These are phyloP conservation scores for Entelurus aequoreus DNA, from an alignment of 2,113 vertebrate species.

Conservation along the genomic window DNA sequence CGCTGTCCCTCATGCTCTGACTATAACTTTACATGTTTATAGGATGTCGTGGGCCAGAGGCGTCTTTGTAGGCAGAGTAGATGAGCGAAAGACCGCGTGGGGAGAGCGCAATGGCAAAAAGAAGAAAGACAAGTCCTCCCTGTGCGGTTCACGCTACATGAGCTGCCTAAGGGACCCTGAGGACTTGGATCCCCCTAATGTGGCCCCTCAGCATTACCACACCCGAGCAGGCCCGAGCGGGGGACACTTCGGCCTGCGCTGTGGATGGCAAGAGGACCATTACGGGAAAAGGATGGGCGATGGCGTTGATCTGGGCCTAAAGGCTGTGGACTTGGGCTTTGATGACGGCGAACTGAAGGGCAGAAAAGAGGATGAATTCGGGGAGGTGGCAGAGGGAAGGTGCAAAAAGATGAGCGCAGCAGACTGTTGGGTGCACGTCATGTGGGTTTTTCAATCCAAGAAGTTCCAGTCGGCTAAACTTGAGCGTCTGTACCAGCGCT, in stretches of 20 bases:
- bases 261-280: conserved; percentile 92
- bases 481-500: conserved; percentile 94
- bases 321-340: conserved; percentile 77
- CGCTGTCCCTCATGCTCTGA: neutral
- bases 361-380: conserved; percentile 53
- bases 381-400: conserved; percentile 32
- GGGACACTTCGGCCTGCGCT: conserved; percentile 70
- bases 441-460: conserved; percentile 89
- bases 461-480: conserved; percentile 90
- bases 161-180: conserved; percentile 90
- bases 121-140: conserved; percentile 73
- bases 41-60: conserved; percentile 97
- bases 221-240: conserved; percentile 54
- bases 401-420: conserved; percentile 42
- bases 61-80: conserved; percentile 85
- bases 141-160: conserved; percentile 88
- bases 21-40: neutral
- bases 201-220: conserved; percentile 58
- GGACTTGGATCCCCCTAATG: conserved; percentile 60
- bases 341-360: conserved; percentile 78
- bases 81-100: conserved; percentile 91
- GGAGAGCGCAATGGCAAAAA: conserved; percentile 91
- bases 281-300: conserved; percentile 77
- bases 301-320: conserved; percentile 72
- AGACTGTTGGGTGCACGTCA: conserved; percentile 75